These are phyloP conservation scores for Ichneumoninae sp. DNA, from an alignment of 2,888 invertebrate species.

Conservation along the genomic window DNA sequence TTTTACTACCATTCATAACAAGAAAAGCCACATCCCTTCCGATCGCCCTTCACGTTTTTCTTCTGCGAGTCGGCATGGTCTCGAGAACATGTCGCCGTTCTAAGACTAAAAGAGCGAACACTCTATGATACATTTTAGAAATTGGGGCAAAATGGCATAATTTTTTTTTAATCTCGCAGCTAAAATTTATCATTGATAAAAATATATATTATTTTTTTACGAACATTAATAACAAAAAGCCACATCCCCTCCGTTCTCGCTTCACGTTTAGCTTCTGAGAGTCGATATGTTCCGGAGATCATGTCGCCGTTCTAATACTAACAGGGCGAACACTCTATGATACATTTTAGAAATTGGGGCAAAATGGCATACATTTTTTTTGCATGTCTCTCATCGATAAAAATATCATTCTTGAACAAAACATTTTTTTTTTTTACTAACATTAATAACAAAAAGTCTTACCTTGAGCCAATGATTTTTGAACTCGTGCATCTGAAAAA, in stretches of 20 bases:
- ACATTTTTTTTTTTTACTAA: background rate
- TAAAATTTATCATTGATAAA: no score
- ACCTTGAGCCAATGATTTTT: background rate
- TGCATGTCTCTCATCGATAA: no score
- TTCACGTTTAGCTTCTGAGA: background rate
- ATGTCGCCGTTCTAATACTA: no score
- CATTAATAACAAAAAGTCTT: background rate
- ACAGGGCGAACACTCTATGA: background rate
- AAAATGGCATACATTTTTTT: background rate
- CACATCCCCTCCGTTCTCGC: constrained; percentile 42
- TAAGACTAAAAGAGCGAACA: no score
- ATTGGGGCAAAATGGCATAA: background rate
- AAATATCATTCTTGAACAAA: no score
- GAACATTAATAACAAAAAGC: background rate
- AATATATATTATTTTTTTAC: no score
- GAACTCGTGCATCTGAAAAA: background rate
- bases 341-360: background rate
- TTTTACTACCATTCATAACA: no score
- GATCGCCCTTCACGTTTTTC: constrained; percentile 10
- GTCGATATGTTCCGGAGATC: background rate
- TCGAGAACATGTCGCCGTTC: background rate
- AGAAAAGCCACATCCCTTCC: constrained; percentile 31
- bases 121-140: background rate
- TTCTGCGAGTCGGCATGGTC: background rate
- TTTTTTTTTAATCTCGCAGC: background rate